Percentiles rank a stretch among this genome's conserved stretches.
These are phyloP conservation scores for Ernsta delagoae DNA, from an alignment of 2,888 invertebrate species.

Conservation along the genomic window DNA sequence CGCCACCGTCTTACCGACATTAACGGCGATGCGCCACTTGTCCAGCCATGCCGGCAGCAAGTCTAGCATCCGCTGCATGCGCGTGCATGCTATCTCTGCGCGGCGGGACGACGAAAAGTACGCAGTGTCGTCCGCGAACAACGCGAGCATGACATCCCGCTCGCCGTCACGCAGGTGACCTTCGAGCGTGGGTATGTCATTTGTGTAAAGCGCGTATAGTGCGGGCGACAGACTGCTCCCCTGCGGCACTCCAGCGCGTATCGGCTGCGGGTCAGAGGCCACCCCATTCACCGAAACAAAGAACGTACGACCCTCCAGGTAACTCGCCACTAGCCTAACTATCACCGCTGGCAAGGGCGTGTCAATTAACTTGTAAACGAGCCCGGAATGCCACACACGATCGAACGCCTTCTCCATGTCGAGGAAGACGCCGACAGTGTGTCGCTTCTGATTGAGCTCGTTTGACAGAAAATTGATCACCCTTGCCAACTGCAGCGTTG, in stretches of 20 bases:
- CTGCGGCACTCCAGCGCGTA: background rate
- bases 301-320: background rate
- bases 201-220: constrained; percentile 12
- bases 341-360: background rate
- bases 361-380: constrained; percentile 42
- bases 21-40: constrained; percentile 10
- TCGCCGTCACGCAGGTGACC: background rate
- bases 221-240: constrained; percentile 2
- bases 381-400: constrained; percentile 48
- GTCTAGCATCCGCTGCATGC: constrained; percentile 6
- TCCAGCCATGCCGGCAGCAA: constrained; percentile 1
- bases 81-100: background rate
- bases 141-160: background rate
- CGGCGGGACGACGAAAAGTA: background rate
- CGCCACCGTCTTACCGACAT: constrained; percentile 8
- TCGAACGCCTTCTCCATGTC: constrained; percentile 50
- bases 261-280: background rate
- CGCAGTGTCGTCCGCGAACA: constrained; percentile 15
- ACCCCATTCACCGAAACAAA: background rate
- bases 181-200: constrained; percentile 19
- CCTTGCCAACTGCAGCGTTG: constrained; percentile 8
- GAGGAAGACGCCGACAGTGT: constrained; percentile 13
- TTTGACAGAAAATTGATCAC: background rate
- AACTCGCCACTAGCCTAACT: background rate
- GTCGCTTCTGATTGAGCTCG: background rate